These are phyloP conservation scores for Gerris lacustris DNA, from an alignment of 2,888 invertebrate species.

Conservation along the genomic window DNA sequence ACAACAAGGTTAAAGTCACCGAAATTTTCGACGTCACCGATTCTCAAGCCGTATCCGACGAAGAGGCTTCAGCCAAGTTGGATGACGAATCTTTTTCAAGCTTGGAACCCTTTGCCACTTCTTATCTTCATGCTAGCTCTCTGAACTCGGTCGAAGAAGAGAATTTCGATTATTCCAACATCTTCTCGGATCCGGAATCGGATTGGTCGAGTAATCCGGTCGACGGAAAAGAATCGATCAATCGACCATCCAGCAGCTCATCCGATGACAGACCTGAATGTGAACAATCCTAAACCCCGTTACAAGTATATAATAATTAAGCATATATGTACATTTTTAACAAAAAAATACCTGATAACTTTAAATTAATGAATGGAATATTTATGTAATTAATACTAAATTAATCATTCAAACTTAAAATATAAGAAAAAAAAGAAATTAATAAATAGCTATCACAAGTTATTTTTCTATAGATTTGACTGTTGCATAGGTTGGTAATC, in stretches of 20 bases:
- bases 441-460: too few relatives aligned
- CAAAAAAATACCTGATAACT: not conserved
- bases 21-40: conserved; percentile 82
- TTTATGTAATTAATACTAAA: not conserved
- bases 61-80: conserved; percentile 13
- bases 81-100: conserved; percentile 4
- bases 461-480: too few relatives aligned
- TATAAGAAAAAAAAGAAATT: too few relatives aligned
- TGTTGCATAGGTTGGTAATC: too few relatives aligned
- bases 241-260: not conserved
- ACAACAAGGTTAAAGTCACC: conserved; percentile 74
- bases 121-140: not conserved
- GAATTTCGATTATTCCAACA: conserved; percentile 21
- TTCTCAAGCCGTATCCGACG: conserved; percentile 45
- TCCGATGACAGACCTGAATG: conserved; percentile 21
- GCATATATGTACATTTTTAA: not conserved
- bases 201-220: conserved; percentile 27
- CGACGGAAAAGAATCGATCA: not conserved
- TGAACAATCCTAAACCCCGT: conserved; percentile 19
- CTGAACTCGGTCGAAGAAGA: conserved; percentile 10
- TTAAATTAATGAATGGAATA: not conserved
- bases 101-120: not conserved
- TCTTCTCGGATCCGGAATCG: conserved; percentile 33
- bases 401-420: too few relatives aligned
- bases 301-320: conserved; percentile 3